Evolutionary conservation across 1,140 invertebrate species (phyloP).

Genomic region (Drosophila persimilis): DNA sequence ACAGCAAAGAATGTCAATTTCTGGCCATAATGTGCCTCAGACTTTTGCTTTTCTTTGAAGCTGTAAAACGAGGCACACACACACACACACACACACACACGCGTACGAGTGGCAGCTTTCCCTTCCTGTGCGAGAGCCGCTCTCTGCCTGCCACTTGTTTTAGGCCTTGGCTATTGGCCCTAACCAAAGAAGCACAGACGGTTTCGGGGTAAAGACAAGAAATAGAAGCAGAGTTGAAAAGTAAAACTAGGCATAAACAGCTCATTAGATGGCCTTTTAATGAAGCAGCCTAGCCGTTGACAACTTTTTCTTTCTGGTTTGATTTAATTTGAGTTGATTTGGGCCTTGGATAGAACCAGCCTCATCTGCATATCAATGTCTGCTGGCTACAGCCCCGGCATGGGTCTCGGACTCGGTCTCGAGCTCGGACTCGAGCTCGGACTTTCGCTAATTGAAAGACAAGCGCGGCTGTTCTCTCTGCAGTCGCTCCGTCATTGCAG

Average conservation of each 20-base stretch:
- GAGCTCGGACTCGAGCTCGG: neutral
- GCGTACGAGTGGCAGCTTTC: conserved; percentile 57
- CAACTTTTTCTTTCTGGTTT: conserved; percentile 69
- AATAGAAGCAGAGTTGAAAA: conserved; percentile 50
- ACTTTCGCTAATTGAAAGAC: conserved; percentile 79
- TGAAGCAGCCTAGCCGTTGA: conserved; percentile 34
- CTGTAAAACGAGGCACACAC: conserved; percentile 65
- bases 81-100: conserved; percentile 18
- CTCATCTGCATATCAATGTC: conserved; percentile 67
- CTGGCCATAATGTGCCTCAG: conserved; percentile 70
- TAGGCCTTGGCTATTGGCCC: conserved; percentile 55
- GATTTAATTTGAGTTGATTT: conserved; percentile 7
- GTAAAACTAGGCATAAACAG: conserved; percentile 69
- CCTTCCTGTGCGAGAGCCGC: conserved; percentile 72
- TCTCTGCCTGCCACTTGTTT: conserved; percentile 25
- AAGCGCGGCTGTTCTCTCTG: conserved; percentile 42
- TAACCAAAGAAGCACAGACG: conserved; percentile 7
- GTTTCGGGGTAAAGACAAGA: conserved; percentile 5
- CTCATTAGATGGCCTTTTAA: conserved; percentile 41
- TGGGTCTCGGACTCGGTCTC: neutral
- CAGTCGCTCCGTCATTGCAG: conserved; percentile 48
- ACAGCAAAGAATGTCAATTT: conserved; percentile 78
- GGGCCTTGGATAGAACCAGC: conserved; percentile 50
- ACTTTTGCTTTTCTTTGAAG: conserved; percentile 82
- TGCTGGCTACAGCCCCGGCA: conserved; percentile 22